Percentiles rank a stretch among this genome's conserved stretches.
Conservation (phyloP, 1,140 invertebrate species). For the Drosophila pachea region DNA sequence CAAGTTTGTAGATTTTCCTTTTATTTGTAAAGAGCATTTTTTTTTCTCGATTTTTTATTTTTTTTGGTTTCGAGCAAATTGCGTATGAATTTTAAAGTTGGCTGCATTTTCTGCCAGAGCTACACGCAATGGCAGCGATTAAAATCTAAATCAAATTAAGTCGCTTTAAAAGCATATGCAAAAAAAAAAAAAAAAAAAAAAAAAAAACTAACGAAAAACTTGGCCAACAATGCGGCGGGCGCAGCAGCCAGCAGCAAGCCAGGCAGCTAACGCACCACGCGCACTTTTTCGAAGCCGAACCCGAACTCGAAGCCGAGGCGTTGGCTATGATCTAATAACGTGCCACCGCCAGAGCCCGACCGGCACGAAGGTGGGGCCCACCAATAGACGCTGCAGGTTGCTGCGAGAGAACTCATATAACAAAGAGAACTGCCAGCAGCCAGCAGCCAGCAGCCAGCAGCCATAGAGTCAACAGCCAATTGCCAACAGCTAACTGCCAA, state of each 20-base stretch:
- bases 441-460: no score
- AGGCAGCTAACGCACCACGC: slow-evolving; percentile 56
- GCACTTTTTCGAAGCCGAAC: slow-evolving; percentile 37
- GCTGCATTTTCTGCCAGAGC: slow-evolving; percentile 41
- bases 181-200: slow-evolving; percentile 34
- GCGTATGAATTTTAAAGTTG: slow-evolving; percentile 54
- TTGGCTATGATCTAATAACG: slow-evolving; percentile 74
- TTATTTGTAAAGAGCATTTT: slow-evolving; percentile 15
- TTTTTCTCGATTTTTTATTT: slow-evolving; percentile 29
- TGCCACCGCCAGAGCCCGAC: slow-evolving; percentile 40
- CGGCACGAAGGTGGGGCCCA: slow-evolving; percentile 64
- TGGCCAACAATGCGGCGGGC: slow-evolving; percentile 50
- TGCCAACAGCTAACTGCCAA: slow-evolving; percentile 17
- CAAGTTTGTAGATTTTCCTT: slow-evolving; percentile 40
- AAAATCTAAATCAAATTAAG: slow-evolving; percentile 77
- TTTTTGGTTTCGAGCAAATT: slow-evolving; percentile 43
- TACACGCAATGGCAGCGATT: slow-evolving; percentile 70
- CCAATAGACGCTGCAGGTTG: slow-evolving; percentile 55
- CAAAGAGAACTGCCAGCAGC: slow-evolving; percentile 41
- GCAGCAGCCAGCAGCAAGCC: slow-evolving; percentile 16
- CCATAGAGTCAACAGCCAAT: background rate
- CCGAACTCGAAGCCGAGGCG: slow-evolving; percentile 52
- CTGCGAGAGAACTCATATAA: slow-evolving; percentile 47
- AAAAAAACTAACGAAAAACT: slow-evolving; percentile 5
- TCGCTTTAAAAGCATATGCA: slow-evolving; percentile 75